Evolutionary conservation across 1,140 invertebrate species (phyloP).

Genomic region (Copidosoma floridanum): DNA sequence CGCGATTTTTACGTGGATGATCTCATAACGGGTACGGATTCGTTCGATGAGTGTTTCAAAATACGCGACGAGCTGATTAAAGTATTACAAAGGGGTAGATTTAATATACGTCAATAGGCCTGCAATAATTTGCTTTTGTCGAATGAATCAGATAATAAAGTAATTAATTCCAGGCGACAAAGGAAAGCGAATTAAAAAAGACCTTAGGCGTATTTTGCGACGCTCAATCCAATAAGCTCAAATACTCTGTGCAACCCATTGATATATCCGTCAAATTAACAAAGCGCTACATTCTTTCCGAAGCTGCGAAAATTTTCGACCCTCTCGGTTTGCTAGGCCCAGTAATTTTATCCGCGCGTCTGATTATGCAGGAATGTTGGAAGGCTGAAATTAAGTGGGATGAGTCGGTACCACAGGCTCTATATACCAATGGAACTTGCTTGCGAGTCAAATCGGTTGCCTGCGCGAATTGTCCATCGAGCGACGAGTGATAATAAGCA

Average conservation of each 20-base stretch:
- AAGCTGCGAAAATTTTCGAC: constrained; percentile 42
- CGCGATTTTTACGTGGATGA: constrained; percentile 56
- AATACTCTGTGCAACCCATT: not conserved
- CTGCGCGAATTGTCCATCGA: constrained; percentile 17
- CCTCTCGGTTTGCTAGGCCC: constrained; percentile 42
- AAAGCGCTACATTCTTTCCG: constrained; percentile 38
- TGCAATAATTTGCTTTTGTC: constrained; percentile 32
- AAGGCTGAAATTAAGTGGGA: no score
- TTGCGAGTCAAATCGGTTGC: no score
- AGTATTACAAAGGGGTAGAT: constrained; percentile 17
- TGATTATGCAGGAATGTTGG: constrained; percentile 29
- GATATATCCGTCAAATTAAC: constrained; percentile 24
- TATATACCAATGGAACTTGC: no score
- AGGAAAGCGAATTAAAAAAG: no score
- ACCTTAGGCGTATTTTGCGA: constrained; percentile 40
- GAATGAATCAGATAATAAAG: not conserved
- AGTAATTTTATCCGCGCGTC: constrained; percentile 28
- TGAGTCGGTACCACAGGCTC: no score
- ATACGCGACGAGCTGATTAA: constrained; percentile 23
- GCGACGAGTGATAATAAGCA: no score
- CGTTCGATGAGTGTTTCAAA: constrained; percentile 10
- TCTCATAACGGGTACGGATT: constrained; percentile 44
- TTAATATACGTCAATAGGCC: no score
- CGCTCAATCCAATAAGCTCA: constrained; percentile 25
- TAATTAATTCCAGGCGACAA: no score